Base-by-base conservation (phyloP, 2,113 vertebrate genomes). In the Albula glossodonta region DNA sequence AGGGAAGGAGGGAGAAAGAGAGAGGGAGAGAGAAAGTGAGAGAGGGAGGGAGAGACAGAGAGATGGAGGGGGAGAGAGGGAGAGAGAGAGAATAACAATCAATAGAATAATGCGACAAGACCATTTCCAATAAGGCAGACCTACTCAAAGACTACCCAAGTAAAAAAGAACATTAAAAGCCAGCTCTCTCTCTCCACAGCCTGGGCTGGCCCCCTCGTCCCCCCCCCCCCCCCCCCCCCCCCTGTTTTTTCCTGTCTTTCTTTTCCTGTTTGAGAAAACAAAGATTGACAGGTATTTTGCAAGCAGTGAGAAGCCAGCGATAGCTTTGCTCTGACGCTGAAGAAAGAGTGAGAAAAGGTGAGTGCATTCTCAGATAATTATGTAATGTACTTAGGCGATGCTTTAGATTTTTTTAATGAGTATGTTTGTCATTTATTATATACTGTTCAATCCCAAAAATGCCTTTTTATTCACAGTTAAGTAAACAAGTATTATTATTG, bases 101-200 rank as follows among this genome's bases (percentile, higher is more conserved):
- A 94, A 92, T 93, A 90, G 87, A 94, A 93, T 91, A 94, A 94
- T 94, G 93, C 93, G 93, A 94, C 94, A 94, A 91, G 89, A 90
- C 87, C 86, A 86, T 85, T 78, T 84, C 89, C 85, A 80, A 78
- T 85, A 83, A 86, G 51, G 88, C 89, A 79, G 48, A 70, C 85
- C 88, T 86, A 88, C 89, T 87, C 84, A 85, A 41, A 41, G 84
- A 87, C 82, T 60, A 80, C n/a, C 6, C 57, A n/a, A 83, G 57
- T 2, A 25, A 31, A 85, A 63, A 63, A 78, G n/a, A 77, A 81
- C 63, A 22, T 17, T 81, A 2, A 49, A 80, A 48, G 49, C 56
- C 60, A 81, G 50, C 70, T 87, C 86, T 56, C 4, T 63, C 63
- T 52, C 56, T 57, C 81, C 51, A 63, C 56, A n/a, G 8, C 77